These are phyloP conservation scores for Cheilosia impressa DNA, from an alignment of 2,888 invertebrate species.

Conservation along the genomic window DNA sequence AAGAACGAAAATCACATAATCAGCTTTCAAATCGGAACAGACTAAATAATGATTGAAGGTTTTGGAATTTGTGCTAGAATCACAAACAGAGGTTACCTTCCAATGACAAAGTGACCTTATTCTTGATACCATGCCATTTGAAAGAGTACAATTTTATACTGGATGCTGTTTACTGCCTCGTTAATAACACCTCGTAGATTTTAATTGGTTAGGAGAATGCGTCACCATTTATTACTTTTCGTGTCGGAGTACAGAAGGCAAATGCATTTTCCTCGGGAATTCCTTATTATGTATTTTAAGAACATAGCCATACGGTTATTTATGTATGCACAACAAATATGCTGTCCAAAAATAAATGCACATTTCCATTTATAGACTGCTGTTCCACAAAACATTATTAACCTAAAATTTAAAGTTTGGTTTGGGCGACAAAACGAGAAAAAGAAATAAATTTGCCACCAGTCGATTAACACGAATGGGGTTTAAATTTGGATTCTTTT, in stretches of 20 bases:
- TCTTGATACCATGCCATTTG: background rate
- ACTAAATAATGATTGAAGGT: background rate
- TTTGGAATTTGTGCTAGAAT: too few species aligned
- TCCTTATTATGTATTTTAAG: slow-evolving; percentile 4
- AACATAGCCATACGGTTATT: background rate
- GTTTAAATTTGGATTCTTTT: background rate
- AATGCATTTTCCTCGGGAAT: slow-evolving; percentile 1
- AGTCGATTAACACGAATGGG: background rate
- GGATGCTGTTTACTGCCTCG: background rate
- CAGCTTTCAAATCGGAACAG: background rate
- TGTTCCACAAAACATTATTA: background rate
- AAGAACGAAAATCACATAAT: background rate
- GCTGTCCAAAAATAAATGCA: background rate
- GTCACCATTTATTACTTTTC: background rate
- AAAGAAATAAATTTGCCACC: background rate
- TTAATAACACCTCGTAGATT: background rate
- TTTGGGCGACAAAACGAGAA: background rate
- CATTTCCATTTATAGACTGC: background rate
- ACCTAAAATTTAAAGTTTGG: background rate
- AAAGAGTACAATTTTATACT: background rate
- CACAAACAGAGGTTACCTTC: too few species aligned
- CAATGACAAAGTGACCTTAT: background rate
- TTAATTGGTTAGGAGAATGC: background rate
- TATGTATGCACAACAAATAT: background rate
- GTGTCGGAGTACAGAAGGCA: background rate